Evolutionary conservation across 2,888 invertebrate species (phyloP), one percentile per base, ranked within the genome.

Genomic region (Caenorhabditis plicata): DNA sequence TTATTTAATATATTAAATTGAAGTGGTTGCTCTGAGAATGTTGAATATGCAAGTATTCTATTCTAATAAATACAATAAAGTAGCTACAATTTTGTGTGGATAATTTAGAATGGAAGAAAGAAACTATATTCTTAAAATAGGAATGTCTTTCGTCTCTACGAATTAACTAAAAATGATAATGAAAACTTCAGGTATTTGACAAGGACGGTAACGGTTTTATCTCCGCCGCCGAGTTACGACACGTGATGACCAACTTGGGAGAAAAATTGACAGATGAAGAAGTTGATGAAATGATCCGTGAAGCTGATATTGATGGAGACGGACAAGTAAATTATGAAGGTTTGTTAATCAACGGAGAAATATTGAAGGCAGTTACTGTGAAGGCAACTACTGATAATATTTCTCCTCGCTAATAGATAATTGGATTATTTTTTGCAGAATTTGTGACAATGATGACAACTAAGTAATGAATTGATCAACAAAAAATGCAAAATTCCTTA

Each of bases 201-300:
- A 94, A 95, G 86, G 95, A 96, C 86, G 94, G 94, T 83, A 95
- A 96, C 84, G 96, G 96, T 80, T 96, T 94, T 87, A 95, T 96
- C 85, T 92, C 92, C 73, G 93, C 93, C 79, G 93, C 94, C 73
- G 95, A 95, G 86, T 87, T 95, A 83, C 90, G 95, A 86, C 94
- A 96, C 86, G 95, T 96, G 73, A 95, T 96, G 95, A 96, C 95
- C 86, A 96, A 96, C 87, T 89, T 96, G 81, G 95, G 95, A 66
- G 95, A 96, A 86, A 96, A 96, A 85, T 88, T 96, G 83, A 96
- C 95, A 82, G 94, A 94, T 86, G 94, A 94, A 85, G 94, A 94
- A 85, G 94, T 96, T 80, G 94, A 95, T 84, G 95, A 96, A 86
- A 95, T 96, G 94, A 94, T 95, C 85, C 88, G 71, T 36, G 93